These are phyloP conservation scores for Lissonota sp. DNA, from an alignment of 2,888 invertebrate genomes.

Conservation along the genomic window DNA sequence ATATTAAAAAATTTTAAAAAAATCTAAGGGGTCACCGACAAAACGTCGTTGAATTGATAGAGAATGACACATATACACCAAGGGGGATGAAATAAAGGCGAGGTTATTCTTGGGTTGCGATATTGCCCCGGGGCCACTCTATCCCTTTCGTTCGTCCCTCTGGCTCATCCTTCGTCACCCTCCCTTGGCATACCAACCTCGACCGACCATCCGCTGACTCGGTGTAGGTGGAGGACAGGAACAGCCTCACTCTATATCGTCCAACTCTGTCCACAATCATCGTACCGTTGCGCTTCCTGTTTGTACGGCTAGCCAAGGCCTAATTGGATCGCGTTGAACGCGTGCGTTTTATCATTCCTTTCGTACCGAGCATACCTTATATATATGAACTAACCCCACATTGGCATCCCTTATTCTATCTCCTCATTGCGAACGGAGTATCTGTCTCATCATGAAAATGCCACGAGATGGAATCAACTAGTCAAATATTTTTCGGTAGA, in stretches of 20 bases:
- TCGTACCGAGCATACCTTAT: not conserved
- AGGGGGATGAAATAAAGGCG: slow-evolving; percentile 74
- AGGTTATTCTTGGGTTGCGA: slow-evolving; percentile 70
- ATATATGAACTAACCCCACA: too few relatives aligned
- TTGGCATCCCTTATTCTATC: slow-evolving; percentile 1
- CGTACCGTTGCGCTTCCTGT: slow-evolving; percentile 58
- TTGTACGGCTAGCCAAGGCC: slow-evolving; percentile 56
- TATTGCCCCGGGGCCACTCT: slow-evolving; percentile 64
- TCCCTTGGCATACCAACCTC: slow-evolving; percentile 15
- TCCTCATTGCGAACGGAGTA: slow-evolving; percentile 17
- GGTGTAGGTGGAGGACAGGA: not conserved
- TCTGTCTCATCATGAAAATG: slow-evolving; percentile 9
- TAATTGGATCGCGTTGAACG: slow-evolving; percentile 61
- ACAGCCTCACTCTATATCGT: not conserved
- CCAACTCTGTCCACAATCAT: slow-evolving; percentile 59
- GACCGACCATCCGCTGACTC: slow-evolving; percentile 3
- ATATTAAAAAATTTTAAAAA: too few relatives aligned
- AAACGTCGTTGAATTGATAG: too few relatives aligned
- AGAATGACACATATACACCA: not conserved
- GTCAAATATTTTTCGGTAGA: slow-evolving; percentile 14
- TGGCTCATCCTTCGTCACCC: slow-evolving; percentile 36
- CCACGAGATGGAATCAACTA: slow-evolving; percentile 37
- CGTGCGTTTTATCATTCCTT: slow-evolving; percentile 63
- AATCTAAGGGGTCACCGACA: too few relatives aligned
- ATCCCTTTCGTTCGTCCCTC: slow-evolving; percentile 48